Conservation (phyloP, 2,113 vertebrate species). For the Spermophilus dauricus region DNA sequence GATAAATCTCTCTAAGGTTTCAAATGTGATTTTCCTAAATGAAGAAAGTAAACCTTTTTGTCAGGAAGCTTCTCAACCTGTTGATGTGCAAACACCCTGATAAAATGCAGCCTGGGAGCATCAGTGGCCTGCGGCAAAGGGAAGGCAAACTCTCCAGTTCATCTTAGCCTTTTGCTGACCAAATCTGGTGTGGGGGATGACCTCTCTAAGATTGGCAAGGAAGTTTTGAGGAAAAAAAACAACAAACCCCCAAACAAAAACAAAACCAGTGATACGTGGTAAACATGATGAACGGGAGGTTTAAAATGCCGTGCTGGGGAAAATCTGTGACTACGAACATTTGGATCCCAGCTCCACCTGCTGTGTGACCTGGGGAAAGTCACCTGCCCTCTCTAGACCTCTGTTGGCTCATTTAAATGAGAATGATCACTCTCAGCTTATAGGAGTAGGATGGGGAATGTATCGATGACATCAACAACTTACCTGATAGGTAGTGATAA, state of each 20-base stretch:
- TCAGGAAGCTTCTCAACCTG: slow-evolving; percentile 61
- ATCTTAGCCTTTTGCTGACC: neutral
- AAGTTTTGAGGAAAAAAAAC: neutral
- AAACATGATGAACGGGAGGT: neutral
- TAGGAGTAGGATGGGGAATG: neutral
- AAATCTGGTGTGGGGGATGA: neutral
- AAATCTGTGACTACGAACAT: neutral
- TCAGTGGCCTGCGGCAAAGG: neutral
- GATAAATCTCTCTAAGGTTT: slow-evolving; percentile 2
- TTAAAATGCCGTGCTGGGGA: neutral
- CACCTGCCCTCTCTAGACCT: neutral
- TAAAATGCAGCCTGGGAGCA: slow-evolving; percentile 11
- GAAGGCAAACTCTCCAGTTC: neutral
- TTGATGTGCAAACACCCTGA: slow-evolving; percentile 45
- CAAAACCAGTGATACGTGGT: neutral
- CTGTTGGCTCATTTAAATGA: neutral
- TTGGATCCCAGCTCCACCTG: neutral
- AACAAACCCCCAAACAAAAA: too few species aligned
- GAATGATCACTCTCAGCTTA: neutral
- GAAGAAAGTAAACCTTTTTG: slow-evolving; percentile 68
- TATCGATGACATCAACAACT: neutral
- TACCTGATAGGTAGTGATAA: neutral
- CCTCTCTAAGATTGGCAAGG: neutral
- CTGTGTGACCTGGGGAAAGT: neutral
- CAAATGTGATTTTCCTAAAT: slow-evolving; percentile 23